Evolutionary conservation across 2,797 vertebrate genomes (phyloP).

Genomic region (Arrhamphus sclerolepis): DNA sequence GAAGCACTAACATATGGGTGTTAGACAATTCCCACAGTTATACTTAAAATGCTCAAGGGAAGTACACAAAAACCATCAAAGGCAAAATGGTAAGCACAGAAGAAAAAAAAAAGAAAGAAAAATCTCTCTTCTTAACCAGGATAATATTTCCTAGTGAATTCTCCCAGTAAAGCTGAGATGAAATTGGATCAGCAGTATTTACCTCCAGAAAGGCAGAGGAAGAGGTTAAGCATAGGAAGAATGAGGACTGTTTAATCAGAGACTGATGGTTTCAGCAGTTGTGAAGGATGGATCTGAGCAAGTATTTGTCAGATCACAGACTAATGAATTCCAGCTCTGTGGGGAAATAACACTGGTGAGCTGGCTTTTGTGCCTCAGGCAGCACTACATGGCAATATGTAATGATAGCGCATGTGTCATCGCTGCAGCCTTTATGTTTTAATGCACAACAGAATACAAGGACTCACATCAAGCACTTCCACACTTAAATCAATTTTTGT

Average conservation of each 20-base stretch:
- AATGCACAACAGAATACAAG: slow-evolving; percentile 28
- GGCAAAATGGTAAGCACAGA: slow-evolving; percentile 3
- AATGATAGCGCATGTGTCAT: slow-evolving; percentile 42
- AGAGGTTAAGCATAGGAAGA: slow-evolving; percentile 40
- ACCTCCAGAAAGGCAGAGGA: slow-evolving; percentile 33
- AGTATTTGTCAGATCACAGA: slow-evolving; percentile 46
- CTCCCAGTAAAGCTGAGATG: neutral
- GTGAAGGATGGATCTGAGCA: slow-evolving; percentile 27
- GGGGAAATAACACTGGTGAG: slow-evolving; percentile 61
- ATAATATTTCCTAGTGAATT: slow-evolving; percentile 5
- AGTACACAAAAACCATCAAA: slow-evolving; percentile 16
- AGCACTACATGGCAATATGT: slow-evolving; percentile 33
- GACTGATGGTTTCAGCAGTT: slow-evolving; percentile 36
- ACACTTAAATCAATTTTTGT: slow-evolving; percentile 13
- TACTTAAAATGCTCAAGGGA: slow-evolving; percentile 11
- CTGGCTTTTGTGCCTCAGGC: slow-evolving; percentile 51
- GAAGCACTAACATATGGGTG: slow-evolving; percentile 20
- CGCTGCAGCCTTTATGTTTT: slow-evolving; percentile 24
- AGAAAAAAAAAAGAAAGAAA: no score
- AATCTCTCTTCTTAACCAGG: slow-evolving; percentile 25
- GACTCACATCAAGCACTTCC: slow-evolving; percentile 14
- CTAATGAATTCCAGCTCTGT: slow-evolving; percentile 60
- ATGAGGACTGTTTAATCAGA: slow-evolving; percentile 57
- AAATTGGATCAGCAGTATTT: slow-evolving; percentile 30
- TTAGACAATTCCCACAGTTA: slow-evolving; percentile 31